Evolutionary conservation across 1,140 invertebrate genomes (phyloP), one percentile per base, ranked within the genome.

Genomic region (Philotrypesis tridentata): DNA sequence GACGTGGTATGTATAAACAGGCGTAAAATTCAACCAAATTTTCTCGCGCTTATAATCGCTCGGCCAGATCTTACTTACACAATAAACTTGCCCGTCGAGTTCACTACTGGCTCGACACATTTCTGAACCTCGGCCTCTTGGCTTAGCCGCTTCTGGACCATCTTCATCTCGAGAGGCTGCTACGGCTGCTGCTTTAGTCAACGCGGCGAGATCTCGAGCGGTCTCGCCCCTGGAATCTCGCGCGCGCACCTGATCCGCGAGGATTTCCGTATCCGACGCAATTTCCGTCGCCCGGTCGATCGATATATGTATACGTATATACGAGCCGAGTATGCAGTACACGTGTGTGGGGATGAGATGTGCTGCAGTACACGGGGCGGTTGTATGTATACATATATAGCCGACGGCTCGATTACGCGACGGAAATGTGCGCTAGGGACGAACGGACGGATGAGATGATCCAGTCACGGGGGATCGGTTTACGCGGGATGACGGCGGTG

Each of bases 211-310:
- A 55, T 55, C 21, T 55, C 48, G 6, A 55, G 21, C 48, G 48
- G 21, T n/a, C 4, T 7, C 21, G 48, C 17, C 7, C 48, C 80
- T n/a, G n/a, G 61, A 84, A 78, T 79, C 73, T 55, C 48, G 11
- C 33, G 78, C 48, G 11, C 33, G 78, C n/a, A 68, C 55, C 68
- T 67, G 40, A 79, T 79, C 61, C 31, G 29, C 37, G 43, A 86
- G 85, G 85, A 87, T 87, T 85, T 87, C 85, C 86, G 84, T 23
- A 78, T 83, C 82, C 83, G 77, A 25, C 40, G 55, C 61, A 37
- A 86, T 86, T 83, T 86, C 85, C 85, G 25, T 65, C 17, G 40
- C n/a, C n/a, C 40, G 68, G 55, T 25, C 68, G 61, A 78, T 83
- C 68, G 80, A 83, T 83, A 85, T 85, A 48, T 12, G 17, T 37